A percentile compares a stretch with the other conserved stretches of the same genome.
Evolutionary conservation across 2,113 vertebrate species (phyloP).

Genomic region (Periophthalmodon schlosseri): DNA sequence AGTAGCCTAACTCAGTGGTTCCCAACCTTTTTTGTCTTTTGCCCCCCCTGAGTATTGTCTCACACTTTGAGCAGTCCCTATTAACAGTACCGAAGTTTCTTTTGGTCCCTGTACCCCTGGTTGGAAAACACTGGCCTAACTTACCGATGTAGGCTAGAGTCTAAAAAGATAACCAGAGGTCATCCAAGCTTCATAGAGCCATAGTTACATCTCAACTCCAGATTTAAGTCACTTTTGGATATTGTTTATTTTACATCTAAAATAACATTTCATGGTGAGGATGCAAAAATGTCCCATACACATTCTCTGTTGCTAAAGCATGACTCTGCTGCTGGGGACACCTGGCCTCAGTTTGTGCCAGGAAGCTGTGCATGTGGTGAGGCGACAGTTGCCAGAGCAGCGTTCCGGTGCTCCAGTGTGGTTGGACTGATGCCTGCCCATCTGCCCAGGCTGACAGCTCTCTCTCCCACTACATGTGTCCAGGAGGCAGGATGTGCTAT

Average conservation of each 20-base stretch:
- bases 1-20: neutral
- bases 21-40: too few relatives aligned
- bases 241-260: neutral
- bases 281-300: neutral
- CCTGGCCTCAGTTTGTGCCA: slow-evolving; percentile 66
- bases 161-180: neutral
- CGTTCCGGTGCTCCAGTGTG: slow-evolving; percentile 66
- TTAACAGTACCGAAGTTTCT: too few relatives aligned
- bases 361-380: slow-evolving; percentile 47
- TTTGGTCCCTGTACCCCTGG: too few relatives aligned
- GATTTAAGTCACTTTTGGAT: too few relatives aligned
- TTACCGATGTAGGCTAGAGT: too few relatives aligned
- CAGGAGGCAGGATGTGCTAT: slow-evolving; percentile 65
- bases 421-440: slow-evolving; percentile 71
- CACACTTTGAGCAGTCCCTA: too few relatives aligned
- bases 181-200: neutral
- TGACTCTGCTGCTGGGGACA: slow-evolving; percentile 56
- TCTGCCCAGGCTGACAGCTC: slow-evolving; percentile 71
- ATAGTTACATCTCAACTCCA: neutral
- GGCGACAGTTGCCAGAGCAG: slow-evolving; percentile 63
- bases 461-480: slow-evolving; percentile 71
- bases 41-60: too few relatives aligned
- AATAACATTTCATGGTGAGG: neutral
- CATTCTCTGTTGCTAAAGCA: neutral
- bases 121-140: too few relatives aligned